phyloP scores from a whole-genome alignment of 2,888 invertebrate genomes.

The Orthosia gracilis region DNA sequence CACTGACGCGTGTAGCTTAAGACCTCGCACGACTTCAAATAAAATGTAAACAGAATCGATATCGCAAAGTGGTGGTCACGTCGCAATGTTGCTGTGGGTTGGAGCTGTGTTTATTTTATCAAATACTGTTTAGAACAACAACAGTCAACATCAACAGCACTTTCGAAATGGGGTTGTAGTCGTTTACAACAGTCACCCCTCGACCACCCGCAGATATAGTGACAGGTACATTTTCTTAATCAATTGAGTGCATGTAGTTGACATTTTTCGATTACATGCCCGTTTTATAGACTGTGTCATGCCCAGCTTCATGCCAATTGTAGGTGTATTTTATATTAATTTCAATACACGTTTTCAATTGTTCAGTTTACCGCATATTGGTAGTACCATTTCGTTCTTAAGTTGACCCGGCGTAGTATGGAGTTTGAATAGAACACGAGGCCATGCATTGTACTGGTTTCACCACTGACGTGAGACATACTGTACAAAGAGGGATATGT shows the following conservation, averaged over 20 bases:
- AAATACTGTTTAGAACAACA: neutral
- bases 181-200: slow-evolving; percentile 18
- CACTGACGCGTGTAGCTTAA: neutral
- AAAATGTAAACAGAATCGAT: neutral
- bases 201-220: slow-evolving; percentile 13
- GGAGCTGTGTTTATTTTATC: neutral
- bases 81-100: neutral
- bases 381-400: neutral
- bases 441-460: neutral
- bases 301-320: neutral
- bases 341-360: neutral
- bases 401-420: neutral
- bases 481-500: too few species aligned
- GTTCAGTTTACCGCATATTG: neutral
- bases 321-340: neutral
- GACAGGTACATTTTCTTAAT: slow-evolving; percentile 24
- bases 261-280: slow-evolving; percentile 22
- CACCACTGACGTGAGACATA: too few species aligned
- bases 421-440: neutral
- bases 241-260: slow-evolving; percentile 17
- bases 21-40: neutral
- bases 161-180: neutral
- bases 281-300: neutral
- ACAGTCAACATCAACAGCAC: neutral
- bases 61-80: neutral